Conservation (phyloP, 2,888 invertebrate species). For the Epirrhoe tristata region DNA sequence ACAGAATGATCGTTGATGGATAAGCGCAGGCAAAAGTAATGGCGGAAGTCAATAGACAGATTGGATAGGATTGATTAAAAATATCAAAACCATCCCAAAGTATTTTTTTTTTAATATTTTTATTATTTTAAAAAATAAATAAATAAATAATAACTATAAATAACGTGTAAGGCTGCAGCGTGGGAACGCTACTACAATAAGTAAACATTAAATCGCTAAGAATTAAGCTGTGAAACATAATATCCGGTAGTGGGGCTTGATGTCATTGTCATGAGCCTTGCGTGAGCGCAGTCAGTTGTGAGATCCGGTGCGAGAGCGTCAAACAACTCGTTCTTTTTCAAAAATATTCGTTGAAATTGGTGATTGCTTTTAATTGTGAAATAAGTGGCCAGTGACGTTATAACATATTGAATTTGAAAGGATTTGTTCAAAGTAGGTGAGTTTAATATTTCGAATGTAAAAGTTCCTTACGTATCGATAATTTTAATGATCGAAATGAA, state of each 20-base stretch:
- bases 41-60: too few relatives aligned
- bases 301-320: slow-evolving; percentile 67
- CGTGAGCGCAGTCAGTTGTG: slow-evolving; percentile 72
- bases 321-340: slow-evolving; percentile 23
- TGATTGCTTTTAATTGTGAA: slow-evolving; percentile 39
- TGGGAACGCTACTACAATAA: too few relatives aligned
- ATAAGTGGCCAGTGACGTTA: slow-evolving; percentile 32
- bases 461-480: slow-evolving; percentile 30
- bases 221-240: too few relatives aligned
- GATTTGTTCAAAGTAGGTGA: background rate
- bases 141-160: too few relatives aligned
- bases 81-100: too few relatives aligned
- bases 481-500: slow-evolving; percentile 36
- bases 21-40: too few relatives aligned
- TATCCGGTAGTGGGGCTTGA: slow-evolving; percentile 57
- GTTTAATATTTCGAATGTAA: background rate
- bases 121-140: too few relatives aligned
- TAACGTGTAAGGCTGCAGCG: too few relatives aligned
- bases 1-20: too few relatives aligned
- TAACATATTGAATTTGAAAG: background rate
- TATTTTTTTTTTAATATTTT: too few relatives aligned
- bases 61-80: too few relatives aligned
- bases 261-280: slow-evolving; percentile 67
- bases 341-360: slow-evolving; percentile 37
- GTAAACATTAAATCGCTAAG: too few relatives aligned